A percentile compares a stretch with the other conserved stretches of the same genome.
These are phyloP conservation scores for Thysanoteuthis rhombus DNA, from an alignment of 2,888 invertebrate genomes.

Conservation along the genomic window DNA sequence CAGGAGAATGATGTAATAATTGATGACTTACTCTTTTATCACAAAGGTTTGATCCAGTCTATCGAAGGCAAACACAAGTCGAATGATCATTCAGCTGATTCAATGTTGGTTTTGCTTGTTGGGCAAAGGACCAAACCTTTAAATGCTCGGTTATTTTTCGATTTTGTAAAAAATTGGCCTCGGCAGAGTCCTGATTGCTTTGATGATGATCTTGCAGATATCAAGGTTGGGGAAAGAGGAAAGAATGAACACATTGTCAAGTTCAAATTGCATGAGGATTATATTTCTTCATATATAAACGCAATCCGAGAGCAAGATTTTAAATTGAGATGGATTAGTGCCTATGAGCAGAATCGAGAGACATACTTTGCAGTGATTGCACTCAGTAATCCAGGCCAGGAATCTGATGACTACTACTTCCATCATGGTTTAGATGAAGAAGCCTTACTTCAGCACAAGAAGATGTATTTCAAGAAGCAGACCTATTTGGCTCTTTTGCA, in stretches of 20 bases:
- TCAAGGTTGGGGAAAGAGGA: constrained; percentile 40
- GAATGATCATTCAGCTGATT: constrained; percentile 35
- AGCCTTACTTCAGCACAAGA: constrained; percentile 48
- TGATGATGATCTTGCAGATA: constrained; percentile 51
- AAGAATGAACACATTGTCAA: constrained; percentile 45
- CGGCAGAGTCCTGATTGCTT: constrained; percentile 37
- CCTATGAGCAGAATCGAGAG: constrained; percentile 44
- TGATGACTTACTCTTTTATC: constrained; percentile 54
- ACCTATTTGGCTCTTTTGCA: constrained; percentile 60
- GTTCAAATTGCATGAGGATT: constrained; percentile 57
- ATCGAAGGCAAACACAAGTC: constrained; percentile 23
- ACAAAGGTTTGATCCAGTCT: constrained; percentile 42
- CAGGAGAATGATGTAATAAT: constrained; percentile 53
- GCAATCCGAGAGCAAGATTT: constrained; percentile 53
- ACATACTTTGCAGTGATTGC: constrained; percentile 56
- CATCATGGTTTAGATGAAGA: constrained; percentile 51
- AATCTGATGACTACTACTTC: constrained; percentile 44
- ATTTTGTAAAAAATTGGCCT: constrained; percentile 32
- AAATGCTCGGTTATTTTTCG: constrained; percentile 43
- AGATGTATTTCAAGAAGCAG: constrained; percentile 47
- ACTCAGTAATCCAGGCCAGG: constrained; percentile 36
- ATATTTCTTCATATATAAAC: constrained; percentile 50
- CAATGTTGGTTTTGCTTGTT: constrained; percentile 54
- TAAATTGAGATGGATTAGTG: constrained; percentile 57
- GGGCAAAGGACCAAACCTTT: constrained; percentile 45